Percentiles rank a stretch among this genome's conserved stretches.
Conservation (phyloP, 2,113 vertebrate species). For the Pachypanchax playfairii region DNA sequence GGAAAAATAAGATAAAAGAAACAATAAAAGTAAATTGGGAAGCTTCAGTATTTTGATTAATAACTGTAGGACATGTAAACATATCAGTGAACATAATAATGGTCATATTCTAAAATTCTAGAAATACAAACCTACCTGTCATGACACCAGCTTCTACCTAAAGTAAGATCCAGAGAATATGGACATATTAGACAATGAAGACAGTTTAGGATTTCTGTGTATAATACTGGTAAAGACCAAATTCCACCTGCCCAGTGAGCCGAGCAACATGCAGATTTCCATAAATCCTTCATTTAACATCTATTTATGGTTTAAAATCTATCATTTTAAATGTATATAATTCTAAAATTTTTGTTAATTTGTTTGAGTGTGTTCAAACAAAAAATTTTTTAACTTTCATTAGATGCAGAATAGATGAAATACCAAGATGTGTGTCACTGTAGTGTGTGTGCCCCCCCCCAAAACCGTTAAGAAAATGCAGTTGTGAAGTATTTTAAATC, state of each 20-base stretch:
- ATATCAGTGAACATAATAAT: neutral
- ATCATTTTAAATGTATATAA: too few species aligned
- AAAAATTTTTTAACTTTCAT: too few species aligned
- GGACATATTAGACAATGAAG: conserved; percentile 4
- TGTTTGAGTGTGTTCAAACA: too few species aligned
- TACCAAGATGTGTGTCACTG: too few species aligned
- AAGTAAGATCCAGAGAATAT: conserved; percentile 28
- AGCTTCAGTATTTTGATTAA: too few species aligned
- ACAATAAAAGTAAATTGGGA: neutral
- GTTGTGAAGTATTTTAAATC: neutral
- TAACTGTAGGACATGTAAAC: neutral
- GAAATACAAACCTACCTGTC: conserved; percentile 83
- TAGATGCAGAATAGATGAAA: too few species aligned
- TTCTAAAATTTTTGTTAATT: too few species aligned
- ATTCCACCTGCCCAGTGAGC: neutral
- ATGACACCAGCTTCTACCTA: conserved; percentile 88
- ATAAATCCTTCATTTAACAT: too few species aligned
- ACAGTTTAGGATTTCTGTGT: neutral
- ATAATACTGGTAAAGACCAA: neutral
- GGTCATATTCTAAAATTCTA: too few species aligned
- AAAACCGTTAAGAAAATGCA: neutral
- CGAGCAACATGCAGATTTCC: too few species aligned
- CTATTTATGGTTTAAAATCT: too few species aligned
- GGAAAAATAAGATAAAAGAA: neutral
- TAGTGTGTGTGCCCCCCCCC: too few species aligned